Evolutionary conservation across 2,888 invertebrate species (phyloP), one percentile per base, ranked within the genome.

Genomic region (Sarcophaga carnaria): DNA sequence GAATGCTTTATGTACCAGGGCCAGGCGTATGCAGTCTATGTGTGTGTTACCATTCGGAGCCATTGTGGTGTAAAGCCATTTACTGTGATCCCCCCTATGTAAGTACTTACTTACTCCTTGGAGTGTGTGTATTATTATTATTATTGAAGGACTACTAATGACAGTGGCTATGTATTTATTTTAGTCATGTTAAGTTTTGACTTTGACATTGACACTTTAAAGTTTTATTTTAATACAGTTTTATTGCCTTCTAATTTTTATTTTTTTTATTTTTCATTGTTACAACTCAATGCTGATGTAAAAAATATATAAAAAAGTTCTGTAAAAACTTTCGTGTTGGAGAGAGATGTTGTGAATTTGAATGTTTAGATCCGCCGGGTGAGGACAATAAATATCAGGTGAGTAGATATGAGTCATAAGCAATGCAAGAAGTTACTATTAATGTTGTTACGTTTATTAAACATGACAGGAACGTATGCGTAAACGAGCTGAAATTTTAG

Each of bases 1-100:
- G 97, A 14, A 94, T 97, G 90, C 94, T 97, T 78, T 97, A 97
- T 93, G 97, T 97, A 88, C 97, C 97, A 14, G 97, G 97, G 75
- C 97, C 97, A 8, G 96, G 97, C 6, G 97, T 97, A 77, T 97
- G 97, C 93, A 97, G 97, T 83, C 95, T 97, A 89, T 97, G 97
- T 92, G 97, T 97, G 77, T 97, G 97, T 94, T 97, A 97, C 94
- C 97, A 97, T 94, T 96, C 96, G 47, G 95, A 96, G 92, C 97
- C 97, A 74, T 96, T 96, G 95, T 97, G 97, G 97, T 97, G 97
- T 93, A 96, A 97, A 93, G 96, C 97, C 76, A 97, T 97, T 91
- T 97, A 96, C 94, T 97, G 97, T 93, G 96, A 97, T 93, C 97
- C 97, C 81, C 97, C 97, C 89, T 97, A 96, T 93, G 97, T 97